Conservation (phyloP, 1,140 invertebrate species). For the Ooceraea biroi region DNA sequence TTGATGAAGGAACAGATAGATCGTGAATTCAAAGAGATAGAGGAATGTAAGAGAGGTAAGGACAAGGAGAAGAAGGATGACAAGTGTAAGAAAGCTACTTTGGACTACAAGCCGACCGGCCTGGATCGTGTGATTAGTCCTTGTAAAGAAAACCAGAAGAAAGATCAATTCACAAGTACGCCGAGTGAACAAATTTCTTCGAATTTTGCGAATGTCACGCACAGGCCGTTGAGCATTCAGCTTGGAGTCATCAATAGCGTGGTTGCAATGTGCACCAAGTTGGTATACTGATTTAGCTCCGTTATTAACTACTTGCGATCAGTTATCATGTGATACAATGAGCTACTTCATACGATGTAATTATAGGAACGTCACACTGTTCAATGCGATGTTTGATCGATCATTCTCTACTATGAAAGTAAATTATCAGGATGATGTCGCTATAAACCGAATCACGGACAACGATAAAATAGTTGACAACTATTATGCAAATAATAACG, state of each 20-base stretch:
- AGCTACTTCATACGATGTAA: constrained; percentile 17
- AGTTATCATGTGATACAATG: not conserved
- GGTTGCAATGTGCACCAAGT: constrained; percentile 5
- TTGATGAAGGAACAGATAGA: constrained; percentile 4
- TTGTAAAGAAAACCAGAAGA: constrained; percentile 7
- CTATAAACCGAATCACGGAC: not conserved
- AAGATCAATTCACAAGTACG: not conserved
- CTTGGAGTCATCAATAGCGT: not conserved
- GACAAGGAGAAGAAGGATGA: not conserved
- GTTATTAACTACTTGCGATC: constrained; percentile 7
- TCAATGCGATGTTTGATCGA: constrained; percentile 30
- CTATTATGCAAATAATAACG: constrained; percentile 11
- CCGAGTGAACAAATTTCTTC: not conserved
- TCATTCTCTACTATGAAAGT: constrained; percentile 8
- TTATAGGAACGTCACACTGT: constrained; percentile 24
- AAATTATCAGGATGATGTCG: constrained; percentile 19
- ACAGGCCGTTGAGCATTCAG: not conserved
- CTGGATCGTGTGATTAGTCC: constrained; percentile 9
- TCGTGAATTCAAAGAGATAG: constrained; percentile 62
- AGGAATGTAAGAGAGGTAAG: constrained; percentile 60
- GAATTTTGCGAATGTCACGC: too few species aligned
- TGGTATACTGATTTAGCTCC: not conserved
- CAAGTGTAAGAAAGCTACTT: not conserved
- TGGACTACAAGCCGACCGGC: not conserved
- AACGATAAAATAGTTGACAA: not conserved